phyloP scores from a whole-genome alignment of 2,797 vertebrate genomes.

The Scolopax rusticola region DNA sequence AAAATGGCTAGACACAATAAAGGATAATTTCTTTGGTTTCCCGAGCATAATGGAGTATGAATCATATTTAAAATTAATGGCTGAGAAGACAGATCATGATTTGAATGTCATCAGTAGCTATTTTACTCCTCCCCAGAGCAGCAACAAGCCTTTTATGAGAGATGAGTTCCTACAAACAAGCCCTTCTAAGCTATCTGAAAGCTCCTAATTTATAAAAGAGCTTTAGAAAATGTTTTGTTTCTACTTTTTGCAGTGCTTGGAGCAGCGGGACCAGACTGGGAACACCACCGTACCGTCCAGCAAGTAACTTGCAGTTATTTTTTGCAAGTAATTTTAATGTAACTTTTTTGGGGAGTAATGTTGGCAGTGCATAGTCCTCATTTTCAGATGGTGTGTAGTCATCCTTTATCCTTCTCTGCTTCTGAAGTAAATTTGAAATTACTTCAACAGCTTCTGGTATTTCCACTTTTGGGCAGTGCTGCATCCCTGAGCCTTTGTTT shows the following conservation, averaged over 20 bases:
- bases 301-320: conserved; percentile 20
- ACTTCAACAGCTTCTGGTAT: neutral
- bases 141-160: conserved; percentile 73
- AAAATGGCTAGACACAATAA: conserved; percentile 79
- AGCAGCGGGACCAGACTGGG: neutral
- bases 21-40: conserved; percentile 81
- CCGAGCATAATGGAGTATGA: conserved; percentile 78
- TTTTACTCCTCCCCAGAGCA: conserved; percentile 76
- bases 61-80: conserved; percentile 83
- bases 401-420: neutral
- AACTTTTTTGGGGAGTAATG: neutral
- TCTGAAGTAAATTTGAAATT: neutral
- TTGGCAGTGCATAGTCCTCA: neutral
- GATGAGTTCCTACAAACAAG: conserved; percentile 72
- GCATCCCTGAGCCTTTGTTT: neutral
- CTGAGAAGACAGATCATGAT: conserved; percentile 79
- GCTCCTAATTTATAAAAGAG: conserved; percentile 68
- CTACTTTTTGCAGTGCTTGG: neutral
- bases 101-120: conserved; percentile 81
- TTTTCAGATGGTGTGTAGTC: neutral
- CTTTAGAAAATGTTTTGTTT: conserved; percentile 70
- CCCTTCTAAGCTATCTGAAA: conserved; percentile 64
- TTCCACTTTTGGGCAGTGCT: neutral
- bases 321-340: neutral
- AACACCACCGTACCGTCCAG: conserved; percentile 20